Conservation (phyloP, 2,113 vertebrate genomes). For the Microcebus ravelobensis region DNA sequence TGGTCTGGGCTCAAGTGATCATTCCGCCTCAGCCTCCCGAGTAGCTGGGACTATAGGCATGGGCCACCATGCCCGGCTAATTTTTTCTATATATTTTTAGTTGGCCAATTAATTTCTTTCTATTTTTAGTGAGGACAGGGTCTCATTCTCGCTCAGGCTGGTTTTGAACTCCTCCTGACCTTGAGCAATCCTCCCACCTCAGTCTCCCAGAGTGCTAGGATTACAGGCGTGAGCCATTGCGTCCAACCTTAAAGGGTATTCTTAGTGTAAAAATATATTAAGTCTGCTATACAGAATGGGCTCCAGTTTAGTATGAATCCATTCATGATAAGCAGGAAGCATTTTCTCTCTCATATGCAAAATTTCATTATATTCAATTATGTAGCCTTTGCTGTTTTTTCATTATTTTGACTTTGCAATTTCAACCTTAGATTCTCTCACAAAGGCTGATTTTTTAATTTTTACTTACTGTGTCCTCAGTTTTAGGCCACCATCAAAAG, state of each 20-base stretch:
- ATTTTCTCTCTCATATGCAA: neutral
- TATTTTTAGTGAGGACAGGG: too few species aligned
- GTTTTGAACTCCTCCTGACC: too few species aligned
- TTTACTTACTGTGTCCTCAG: neutral
- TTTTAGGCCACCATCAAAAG: neutral
- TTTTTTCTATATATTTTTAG: too few species aligned
- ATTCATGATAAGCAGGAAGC: neutral
- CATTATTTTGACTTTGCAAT: slow-evolving; percentile 17
- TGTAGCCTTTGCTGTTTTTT: slow-evolving; percentile 11
- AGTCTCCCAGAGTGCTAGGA: too few species aligned
- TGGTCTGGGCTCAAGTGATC: too few species aligned
- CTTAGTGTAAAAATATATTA: neutral
- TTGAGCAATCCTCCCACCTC: too few species aligned
- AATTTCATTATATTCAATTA: slow-evolving; percentile 15
- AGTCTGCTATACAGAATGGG: neutral
- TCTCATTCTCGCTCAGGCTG: too few species aligned
- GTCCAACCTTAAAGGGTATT: neutral
- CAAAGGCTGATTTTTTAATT: neutral
- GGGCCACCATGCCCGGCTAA: too few species aligned
- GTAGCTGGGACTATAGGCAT: too few species aligned
- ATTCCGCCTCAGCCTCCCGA: too few species aligned
- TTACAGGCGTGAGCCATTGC: too few species aligned
- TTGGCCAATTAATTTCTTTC: too few species aligned
- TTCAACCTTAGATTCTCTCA: neutral
- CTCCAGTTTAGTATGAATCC: neutral